Base-by-base conservation (phyloP, 2,113 vertebrate genomes). In the Stigmatopora argus region DNA sequence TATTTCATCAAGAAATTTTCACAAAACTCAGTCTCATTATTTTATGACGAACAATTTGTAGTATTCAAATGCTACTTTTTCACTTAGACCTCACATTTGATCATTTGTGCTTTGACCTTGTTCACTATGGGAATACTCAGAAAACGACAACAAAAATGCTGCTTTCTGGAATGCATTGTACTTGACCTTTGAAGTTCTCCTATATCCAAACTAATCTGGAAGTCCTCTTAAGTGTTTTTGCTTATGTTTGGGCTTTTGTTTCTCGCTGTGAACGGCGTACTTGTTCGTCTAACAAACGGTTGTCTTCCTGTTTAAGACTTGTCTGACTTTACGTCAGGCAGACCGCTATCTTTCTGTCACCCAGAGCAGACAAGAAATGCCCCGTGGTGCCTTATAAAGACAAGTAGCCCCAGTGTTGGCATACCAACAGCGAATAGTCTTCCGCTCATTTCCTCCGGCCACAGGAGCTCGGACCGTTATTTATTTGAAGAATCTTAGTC, bases 381-480 rank as follows among this genome's bases (percentile, higher is more conserved):
- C 78, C 78, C 78, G 76, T 78, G 84, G 80, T 84, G 81, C 84
- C 86, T 78, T 80, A 86, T 85, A 88, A 88, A 90, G 86, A 86
- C 82, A 82, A 68, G 55, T 59, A 77, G 81, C 69, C 69, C 74
- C 47, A 13, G 45, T 73, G 80, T 86, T 69, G 79, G 83, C 83
- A 86, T 83, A 82, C 86, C 84, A 83, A 85, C 83, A 75, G 78
- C 79, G 85, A 75, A 74, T 65, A 77, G 64, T 69, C 26, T 75
- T 83, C 77, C 84, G 70, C 62, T 78, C 78, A 82, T 85, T 85
- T 84, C 78, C 86, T 82, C 81, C 2, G 12, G n/a, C 47, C 67
- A 81, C 70, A 70, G 61, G 71, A 79, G 78, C 77, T 84, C 74
- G 79, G 77, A 46, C 57, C 53, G 64, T 72, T 83, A 89, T 89